Evolutionary conservation across 2,797 vertebrate genomes (phyloP).

Genomic region (Sebastes hubbsi): DNA sequence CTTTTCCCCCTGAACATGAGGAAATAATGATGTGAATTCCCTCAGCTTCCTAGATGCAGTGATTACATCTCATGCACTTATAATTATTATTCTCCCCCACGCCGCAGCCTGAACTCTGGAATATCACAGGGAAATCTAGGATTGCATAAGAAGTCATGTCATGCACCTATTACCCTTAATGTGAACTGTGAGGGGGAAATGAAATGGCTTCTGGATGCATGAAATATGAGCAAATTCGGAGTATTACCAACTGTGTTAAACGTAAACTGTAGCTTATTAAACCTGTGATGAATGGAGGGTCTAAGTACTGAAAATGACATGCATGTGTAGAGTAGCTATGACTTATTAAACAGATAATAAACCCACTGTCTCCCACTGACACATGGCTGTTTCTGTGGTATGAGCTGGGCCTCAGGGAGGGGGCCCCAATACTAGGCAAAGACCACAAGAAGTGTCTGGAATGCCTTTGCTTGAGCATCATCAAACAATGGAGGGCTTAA

Average conservation of each 20-base stretch:
- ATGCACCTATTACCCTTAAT: conserved; percentile 51
- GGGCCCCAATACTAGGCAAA: conserved; percentile 27
- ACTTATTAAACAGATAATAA: conserved; percentile 6
- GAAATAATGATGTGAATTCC: conserved; percentile 55
- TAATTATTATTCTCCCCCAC: conserved; percentile 69
- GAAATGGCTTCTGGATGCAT: conserved; percentile 41
- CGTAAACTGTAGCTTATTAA: conserved; percentile 5
- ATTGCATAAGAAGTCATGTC: conserved; percentile 61
- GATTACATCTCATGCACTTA: conserved; percentile 76
- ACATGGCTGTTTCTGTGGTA: conserved; percentile 20
- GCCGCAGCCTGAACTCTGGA: conserved; percentile 46
- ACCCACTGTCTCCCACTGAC: conserved; percentile 34
- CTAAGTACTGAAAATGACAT: conserved; percentile 6
- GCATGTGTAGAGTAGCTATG: not conserved
- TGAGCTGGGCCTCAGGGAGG: conserved; percentile 35
- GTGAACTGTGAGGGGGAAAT: conserved; percentile 52
- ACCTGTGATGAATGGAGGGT: not conserved
- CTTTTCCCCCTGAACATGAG: conserved; percentile 38
- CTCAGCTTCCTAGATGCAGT: conserved; percentile 58
- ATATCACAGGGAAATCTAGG: conserved; percentile 61
- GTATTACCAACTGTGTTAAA: not conserved
- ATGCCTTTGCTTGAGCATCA: conserved; percentile 59
- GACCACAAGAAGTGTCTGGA: conserved; percentile 57
- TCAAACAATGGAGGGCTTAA: conserved; percentile 67
- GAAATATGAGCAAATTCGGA: conserved; percentile 28